Evolutionary conservation across 1,140 invertebrate genomes (phyloP).

Genomic region (Limonius californicus): DNA sequence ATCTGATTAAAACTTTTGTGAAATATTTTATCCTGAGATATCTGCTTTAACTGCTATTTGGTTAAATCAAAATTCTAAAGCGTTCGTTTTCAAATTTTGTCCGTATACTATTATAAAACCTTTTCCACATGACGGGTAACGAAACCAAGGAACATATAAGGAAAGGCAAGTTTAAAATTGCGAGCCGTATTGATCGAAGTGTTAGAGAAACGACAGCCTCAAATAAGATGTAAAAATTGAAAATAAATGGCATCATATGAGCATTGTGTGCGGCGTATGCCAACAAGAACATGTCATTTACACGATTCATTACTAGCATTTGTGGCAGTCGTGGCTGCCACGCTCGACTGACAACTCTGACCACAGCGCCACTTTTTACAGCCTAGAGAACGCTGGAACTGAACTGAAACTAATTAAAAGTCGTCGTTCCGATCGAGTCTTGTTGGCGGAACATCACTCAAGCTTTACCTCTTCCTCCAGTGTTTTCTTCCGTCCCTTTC

Average conservation of each 20-base stretch:
- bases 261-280: conserved; percentile 19
- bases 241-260: conserved; percentile 16
- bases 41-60: too few species aligned
- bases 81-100: too few species aligned
- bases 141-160: too few species aligned
- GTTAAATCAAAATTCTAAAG: too few species aligned
- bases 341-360: conserved; percentile 38
- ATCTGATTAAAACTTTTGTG: too few species aligned
- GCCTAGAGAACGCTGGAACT: conserved; percentile 36
- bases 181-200: background rate
- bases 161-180: background rate
- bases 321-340: conserved; percentile 31
- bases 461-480: conserved; percentile 16
- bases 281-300: conserved; percentile 32
- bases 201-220: background rate
- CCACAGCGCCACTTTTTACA: conserved; percentile 34
- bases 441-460: conserved; percentile 34
- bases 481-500: background rate
- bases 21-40: too few species aligned
- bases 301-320: conserved; percentile 35
- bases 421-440: conserved; percentile 29
- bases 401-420: conserved; percentile 42
- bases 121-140: too few species aligned
- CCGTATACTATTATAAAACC: too few species aligned
- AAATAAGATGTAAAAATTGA: conserved; percentile 15